Evolutionary conservation across 2,797 vertebrate species (phyloP).

Genomic region (Sebastes flavidus): DNA sequence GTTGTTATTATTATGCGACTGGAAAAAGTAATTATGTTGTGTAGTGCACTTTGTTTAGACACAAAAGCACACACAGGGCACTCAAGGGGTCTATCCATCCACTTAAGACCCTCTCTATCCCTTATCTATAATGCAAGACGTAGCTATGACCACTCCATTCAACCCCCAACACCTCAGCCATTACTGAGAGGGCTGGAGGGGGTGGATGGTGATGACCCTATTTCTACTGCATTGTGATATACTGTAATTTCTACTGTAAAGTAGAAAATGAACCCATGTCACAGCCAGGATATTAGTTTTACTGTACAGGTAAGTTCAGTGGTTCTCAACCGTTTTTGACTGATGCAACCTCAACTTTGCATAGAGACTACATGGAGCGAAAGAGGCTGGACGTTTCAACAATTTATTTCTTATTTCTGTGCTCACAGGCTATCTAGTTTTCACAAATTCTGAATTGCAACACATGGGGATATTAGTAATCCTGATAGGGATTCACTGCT

Average conservation of each 20-base stretch:
- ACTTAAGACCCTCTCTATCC: slow-evolving; percentile 59
- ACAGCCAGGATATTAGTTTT: not conserved
- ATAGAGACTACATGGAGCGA: not conserved
- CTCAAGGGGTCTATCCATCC: slow-evolving; percentile 55
- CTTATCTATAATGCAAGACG: slow-evolving; percentile 70
- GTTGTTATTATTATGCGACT: slow-evolving; percentile 1
- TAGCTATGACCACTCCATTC: slow-evolving; percentile 44
- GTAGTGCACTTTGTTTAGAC: slow-evolving; percentile 33
- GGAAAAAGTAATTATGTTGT: slow-evolving; percentile 29
- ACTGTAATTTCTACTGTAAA: not conserved
- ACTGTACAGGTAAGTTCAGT: not conserved
- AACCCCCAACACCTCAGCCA: slow-evolving; percentile 29
- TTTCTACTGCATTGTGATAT: slow-evolving; percentile 1
- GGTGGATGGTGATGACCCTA: not conserved
- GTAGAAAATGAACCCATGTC: not conserved
- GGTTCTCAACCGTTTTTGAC: not conserved
- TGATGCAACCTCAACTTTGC: not conserved
- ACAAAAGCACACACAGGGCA: slow-evolving; percentile 30
- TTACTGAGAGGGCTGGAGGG: slow-evolving; percentile 5
- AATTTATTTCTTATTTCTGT: not conserved
- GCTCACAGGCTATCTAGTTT: not conserved
- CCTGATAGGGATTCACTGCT: not conserved
- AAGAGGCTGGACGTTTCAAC: not conserved
- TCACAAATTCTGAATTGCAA: not conserved
- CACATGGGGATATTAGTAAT: not conserved